Percentiles rank a stretch among this genome's conserved stretches.
phyloP scores from a whole-genome alignment of 2,888 invertebrate genomes.

The Lithophane semibrunnea region DNA sequence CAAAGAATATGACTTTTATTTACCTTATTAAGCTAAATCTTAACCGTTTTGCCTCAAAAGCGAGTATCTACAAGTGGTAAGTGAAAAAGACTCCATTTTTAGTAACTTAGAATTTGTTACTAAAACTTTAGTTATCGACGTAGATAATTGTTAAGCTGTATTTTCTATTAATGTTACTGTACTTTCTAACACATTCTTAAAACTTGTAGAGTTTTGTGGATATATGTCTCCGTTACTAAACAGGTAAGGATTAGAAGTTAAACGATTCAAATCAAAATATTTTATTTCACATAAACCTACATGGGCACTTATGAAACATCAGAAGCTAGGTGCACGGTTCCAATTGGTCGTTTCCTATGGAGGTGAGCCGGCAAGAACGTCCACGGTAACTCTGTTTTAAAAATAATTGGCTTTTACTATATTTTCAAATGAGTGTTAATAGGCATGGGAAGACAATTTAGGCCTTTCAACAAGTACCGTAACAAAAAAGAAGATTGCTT shows the following conservation, averaged over 20 bases:
- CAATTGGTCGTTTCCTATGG: too few relatives aligned
- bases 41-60: background rate
- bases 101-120: constrained; percentile 31
- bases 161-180: constrained; percentile 7
- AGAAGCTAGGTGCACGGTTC: too few relatives aligned
- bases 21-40: background rate
- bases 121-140: constrained; percentile 28
- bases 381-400: too few relatives aligned
- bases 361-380: too few relatives aligned
- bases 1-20: constrained; percentile 17
- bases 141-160: constrained; percentile 7
- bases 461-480: too few relatives aligned
- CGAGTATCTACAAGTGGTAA: constrained; percentile 40
- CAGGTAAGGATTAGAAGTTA: constrained; percentile 44
- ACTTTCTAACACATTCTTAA: constrained; percentile 14
- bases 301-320: too few relatives aligned
- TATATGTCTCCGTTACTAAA: background rate
- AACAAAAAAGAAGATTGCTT: too few relatives aligned
- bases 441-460: too few relatives aligned
- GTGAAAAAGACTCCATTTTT: constrained; percentile 24
- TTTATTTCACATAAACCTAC: too few relatives aligned
- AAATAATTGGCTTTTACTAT: too few relatives aligned
- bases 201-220: constrained; percentile 12
- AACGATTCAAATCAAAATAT: background rate
- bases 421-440: too few relatives aligned